Base-by-base conservation (phyloP, 1,140 invertebrate genomes). In the Teleogryllus occipitalis region DNA sequence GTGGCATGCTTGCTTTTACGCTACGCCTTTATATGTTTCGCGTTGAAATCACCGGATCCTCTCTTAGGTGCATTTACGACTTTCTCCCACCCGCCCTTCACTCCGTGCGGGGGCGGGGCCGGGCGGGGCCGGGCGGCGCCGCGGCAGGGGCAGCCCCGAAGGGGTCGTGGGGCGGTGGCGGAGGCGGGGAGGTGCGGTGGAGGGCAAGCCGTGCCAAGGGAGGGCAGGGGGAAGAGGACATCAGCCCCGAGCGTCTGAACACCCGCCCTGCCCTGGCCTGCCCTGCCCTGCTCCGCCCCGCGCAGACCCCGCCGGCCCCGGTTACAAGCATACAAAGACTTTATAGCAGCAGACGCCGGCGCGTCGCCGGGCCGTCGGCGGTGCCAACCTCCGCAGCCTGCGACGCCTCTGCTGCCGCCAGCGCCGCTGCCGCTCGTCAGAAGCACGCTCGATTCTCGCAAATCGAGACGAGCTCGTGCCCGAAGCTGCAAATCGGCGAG, bases 11-110 rank as follows among this genome's bases (percentile, higher is more conserved):
- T 65, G 54, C 54, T 65, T 65, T 65, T 65, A 65, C 54, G 10
- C 54, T 65, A 65, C 54, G 54, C 54, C 54, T 65, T 65, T 65
- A 65, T 65, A 65, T 65, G 54, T 65, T 65, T 65, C 54, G 54
- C 54, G 54, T 65, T 65, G 54, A 65, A 65, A 65, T 65, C 54
- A 65, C 54, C 54, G 54, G 54, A 65, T 65, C 54, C 54, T 7
- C 54, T 65, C 54, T 65, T 65, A 65, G 54, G 54, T 65, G 54
- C 54, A 65, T 65, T 65, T 65, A 65, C 54, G 54, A 65, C 54
- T 65, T 39, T 39, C 27, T 5, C 27, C 27, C 27, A 39, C 27
- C 27, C 27, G 27, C 27, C 27, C 27, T 5, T 39, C 27, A 39
- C 27, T 39, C 27, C 27, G 27, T 39, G 5, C 54, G 18, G 54